Evolutionary conservation across 2,113 vertebrate species (phyloP).

Genomic region (Romanogobio albipinnatus): DNA sequence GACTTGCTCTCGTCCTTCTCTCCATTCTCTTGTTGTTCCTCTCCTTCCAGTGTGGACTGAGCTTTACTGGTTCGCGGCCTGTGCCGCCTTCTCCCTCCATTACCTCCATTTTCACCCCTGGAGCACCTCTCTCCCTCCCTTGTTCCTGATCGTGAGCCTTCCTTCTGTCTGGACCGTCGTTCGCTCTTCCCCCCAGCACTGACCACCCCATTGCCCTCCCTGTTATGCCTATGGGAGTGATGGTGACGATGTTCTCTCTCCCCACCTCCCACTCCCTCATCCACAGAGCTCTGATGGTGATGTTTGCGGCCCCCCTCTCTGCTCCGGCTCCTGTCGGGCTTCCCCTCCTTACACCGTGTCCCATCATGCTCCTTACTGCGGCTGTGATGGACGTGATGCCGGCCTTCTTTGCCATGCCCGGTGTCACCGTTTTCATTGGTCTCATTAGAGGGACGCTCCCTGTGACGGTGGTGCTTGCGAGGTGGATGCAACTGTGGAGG

Average conservation of each 20-base stretch:
- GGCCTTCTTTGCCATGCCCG: conserved; percentile 70
- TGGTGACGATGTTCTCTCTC: conserved; percentile 88
- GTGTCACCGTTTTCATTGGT: conserved; percentile 73
- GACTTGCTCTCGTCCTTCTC: conserved; percentile 71
- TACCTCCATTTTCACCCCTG: conserved; percentile 74
- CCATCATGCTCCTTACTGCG: conserved; percentile 83
- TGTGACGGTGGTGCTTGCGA: conserved; percentile 83
- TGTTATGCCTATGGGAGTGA: conserved; percentile 72
- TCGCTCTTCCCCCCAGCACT: conserved; percentile 70
- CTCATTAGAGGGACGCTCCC: conserved; percentile 63
- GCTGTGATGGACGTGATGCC: conserved; percentile 82
- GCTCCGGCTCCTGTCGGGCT: conserved; percentile 75
- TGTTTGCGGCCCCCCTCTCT: conserved; percentile 82
- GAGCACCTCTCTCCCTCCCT: conserved; percentile 73
- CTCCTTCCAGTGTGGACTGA: conserved; percentile 68
- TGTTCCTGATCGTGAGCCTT: conserved; percentile 70
- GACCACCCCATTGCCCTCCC: conserved; percentile 79
- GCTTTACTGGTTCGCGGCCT: conserved; percentile 75
- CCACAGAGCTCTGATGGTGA: conserved; percentile 84
- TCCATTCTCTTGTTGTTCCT: conserved; percentile 73
- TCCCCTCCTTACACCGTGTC: conserved; percentile 73
- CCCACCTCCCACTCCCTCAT: conserved; percentile 69
- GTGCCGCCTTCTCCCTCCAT: conserved; percentile 80
- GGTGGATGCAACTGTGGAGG: conserved; percentile 60
- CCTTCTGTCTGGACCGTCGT: conserved; percentile 80